These are phyloP conservation scores for Pollachius pollachius DNA, from an alignment of 2,113 vertebrate genomes.

Conservation along the genomic window DNA sequence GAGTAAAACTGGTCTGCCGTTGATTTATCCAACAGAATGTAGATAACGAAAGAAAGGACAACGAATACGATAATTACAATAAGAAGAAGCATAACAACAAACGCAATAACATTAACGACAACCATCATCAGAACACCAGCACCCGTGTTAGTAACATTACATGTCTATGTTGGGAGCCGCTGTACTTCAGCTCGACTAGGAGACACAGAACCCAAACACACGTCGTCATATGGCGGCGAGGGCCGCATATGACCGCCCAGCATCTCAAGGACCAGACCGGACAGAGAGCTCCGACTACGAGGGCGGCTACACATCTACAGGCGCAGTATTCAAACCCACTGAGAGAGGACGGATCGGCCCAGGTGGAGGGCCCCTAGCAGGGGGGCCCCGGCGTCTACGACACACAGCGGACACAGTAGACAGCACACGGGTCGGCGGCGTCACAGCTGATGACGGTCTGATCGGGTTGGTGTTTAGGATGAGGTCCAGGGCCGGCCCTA, in stretches of 20 bases:
- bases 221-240: constrained; percentile 56
- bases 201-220: too few species aligned
- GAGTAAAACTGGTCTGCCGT: too few species aligned
- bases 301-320: constrained; percentile 28
- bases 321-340: constrained; percentile 14
- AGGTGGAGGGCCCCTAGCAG: not conserved
- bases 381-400: not conserved
- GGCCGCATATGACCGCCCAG: constrained; percentile 62
- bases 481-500: too few species aligned
- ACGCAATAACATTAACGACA: too few species aligned
- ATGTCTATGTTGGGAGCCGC: too few species aligned
- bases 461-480: constrained; percentile 46
- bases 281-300: constrained; percentile 17
- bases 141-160: too few species aligned
- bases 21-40: too few species aligned
- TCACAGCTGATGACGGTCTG: constrained; percentile 44
- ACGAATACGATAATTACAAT: too few species aligned
- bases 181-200: too few species aligned
- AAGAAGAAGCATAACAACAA: too few species aligned
- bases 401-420: constrained; percentile 50
- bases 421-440: constrained; percentile 50
- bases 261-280: not conserved
- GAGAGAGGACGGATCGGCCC: constrained; percentile 12
- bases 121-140: too few species aligned
- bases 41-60: too few species aligned